These are phyloP conservation scores for Forpus xanthops DNA, from an alignment of 2,797 vertebrate genomes.

Conservation along the genomic window DNA sequence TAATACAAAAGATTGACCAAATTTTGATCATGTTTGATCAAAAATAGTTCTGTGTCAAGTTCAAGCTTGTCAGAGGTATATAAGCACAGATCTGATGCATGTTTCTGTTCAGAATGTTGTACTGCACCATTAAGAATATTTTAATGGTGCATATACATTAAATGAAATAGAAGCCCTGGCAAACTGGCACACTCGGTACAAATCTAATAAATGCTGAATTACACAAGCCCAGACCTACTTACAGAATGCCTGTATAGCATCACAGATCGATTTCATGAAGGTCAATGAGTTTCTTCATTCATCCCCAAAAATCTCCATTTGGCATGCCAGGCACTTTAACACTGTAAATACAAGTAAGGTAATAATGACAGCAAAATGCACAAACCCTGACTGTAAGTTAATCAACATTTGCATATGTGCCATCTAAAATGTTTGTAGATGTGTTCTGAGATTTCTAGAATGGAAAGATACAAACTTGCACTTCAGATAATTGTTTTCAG, in stretches of 20 bases:
- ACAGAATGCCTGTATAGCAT: neutral
- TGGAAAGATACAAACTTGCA: neutral
- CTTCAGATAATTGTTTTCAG: neutral
- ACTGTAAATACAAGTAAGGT: neutral
- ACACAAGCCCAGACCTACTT: neutral
- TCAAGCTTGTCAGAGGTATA: neutral
- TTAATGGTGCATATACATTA: neutral
- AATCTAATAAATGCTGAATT: neutral
- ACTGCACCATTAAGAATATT: neutral
- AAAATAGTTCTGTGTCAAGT: neutral
- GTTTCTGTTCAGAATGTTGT: neutral
- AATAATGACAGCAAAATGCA: neutral
- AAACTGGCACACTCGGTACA: neutral
- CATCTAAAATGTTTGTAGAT: neutral
- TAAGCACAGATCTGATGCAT: neutral
- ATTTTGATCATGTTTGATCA: neutral
- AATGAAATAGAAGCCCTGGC: neutral
- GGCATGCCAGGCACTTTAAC: accelerated
- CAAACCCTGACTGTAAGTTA: neutral
- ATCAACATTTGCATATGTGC: neutral
- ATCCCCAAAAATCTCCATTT: neutral
- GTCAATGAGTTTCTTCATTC: neutral
- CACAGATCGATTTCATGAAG: neutral
- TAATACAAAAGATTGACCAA: neutral
- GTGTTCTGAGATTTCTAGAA: neutral